Conservation (phyloP, 2,888 invertebrate genomes). For the Crematogaster levior region DNA sequence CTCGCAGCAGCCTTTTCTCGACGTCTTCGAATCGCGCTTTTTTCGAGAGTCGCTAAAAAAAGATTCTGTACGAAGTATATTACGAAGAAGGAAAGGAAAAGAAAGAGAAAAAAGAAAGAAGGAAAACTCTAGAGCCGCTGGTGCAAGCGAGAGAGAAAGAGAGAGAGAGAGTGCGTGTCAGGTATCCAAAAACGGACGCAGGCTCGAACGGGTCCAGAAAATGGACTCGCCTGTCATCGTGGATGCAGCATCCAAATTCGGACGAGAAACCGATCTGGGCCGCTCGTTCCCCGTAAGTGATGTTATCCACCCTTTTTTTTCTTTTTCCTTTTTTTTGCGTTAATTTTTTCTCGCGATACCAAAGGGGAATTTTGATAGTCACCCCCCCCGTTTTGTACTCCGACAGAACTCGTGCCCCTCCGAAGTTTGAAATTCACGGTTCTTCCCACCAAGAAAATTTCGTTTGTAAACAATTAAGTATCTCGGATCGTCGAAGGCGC, state of each 20-base stretch:
- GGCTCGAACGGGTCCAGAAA: conserved; percentile 71
- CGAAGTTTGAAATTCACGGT: background rate
- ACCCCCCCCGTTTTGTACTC: background rate
- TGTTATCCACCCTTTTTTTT: conserved; percentile 59
- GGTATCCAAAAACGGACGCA: conserved; percentile 70
- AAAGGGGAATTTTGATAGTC: no score
- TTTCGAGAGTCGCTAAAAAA: conserved; percentile 15
- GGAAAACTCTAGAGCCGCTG: conserved; percentile 16
- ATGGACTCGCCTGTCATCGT: conserved; percentile 89
- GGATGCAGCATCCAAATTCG: conserved; percentile 88
- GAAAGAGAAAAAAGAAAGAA: conserved; percentile 8
- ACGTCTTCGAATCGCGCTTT: conserved; percentile 14
- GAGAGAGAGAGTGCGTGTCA: conserved; percentile 65
- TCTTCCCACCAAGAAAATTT: no score
- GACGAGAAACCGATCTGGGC: conserved; percentile 86
- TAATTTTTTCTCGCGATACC: background rate
- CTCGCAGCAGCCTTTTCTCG: conserved; percentile 46
- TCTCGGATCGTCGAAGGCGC: no score
- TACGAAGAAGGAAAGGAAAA: conserved; percentile 5
- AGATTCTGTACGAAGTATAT: conserved; percentile 27
- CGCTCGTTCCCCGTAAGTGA: conserved; percentile 86
- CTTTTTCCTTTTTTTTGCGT: conserved; percentile 17
- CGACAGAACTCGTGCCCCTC: background rate
- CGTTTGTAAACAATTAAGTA: background rate
- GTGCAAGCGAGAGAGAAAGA: conserved; percentile 54